Evolutionary conservation across 2,888 invertebrate species (phyloP), one percentile per base, ranked within the genome.

Genomic region (Cosmopolites sordidus): DNA sequence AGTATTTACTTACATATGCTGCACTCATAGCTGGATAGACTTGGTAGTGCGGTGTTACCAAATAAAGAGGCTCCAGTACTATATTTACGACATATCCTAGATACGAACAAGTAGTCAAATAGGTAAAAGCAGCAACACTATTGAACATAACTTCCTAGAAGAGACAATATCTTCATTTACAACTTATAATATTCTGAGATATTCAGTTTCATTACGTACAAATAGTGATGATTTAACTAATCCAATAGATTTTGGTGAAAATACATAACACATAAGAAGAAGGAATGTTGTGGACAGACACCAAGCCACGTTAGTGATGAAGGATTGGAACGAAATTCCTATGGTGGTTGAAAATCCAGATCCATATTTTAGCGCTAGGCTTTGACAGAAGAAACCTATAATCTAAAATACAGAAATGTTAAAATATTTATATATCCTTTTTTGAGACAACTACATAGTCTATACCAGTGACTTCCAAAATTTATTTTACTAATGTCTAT

Each of bases 11-110:
- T 76, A 92, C 92, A 72, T 91, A 91, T 60, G 87, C 86, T 0
- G 88, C 88, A 18, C 87, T 88, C 87, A 92, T 88, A 1, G 91
- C 89, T n/a, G 92, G 91, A 76, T 89, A 91, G 11, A 87, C 88
- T 66, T 89, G 85, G 67, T 78, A 81, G 68, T 87, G 89, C 60
- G 91, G 87, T 38, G 82, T 86, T 51, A 81, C 74, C 22, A 85
- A 76, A 71, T 91, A 90, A 64, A 84, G 79, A 0, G 88, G 87
- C 74, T 87, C 86, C 47, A 92, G 75, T 71, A 86, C 86, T 38
- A 89, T 75, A 62, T 89, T 84, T 15, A 90, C 87, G 1, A 87
- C 83, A 60, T 89, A 84, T 0, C 87, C 86, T 75, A 92, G 81
- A 70, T 88, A 92, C 0, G 86, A 84, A 1, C 92, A 84, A 0